Conservation (phyloP, 2,113 vertebrate genomes). For the Forbesichthys agassizii region DNA sequence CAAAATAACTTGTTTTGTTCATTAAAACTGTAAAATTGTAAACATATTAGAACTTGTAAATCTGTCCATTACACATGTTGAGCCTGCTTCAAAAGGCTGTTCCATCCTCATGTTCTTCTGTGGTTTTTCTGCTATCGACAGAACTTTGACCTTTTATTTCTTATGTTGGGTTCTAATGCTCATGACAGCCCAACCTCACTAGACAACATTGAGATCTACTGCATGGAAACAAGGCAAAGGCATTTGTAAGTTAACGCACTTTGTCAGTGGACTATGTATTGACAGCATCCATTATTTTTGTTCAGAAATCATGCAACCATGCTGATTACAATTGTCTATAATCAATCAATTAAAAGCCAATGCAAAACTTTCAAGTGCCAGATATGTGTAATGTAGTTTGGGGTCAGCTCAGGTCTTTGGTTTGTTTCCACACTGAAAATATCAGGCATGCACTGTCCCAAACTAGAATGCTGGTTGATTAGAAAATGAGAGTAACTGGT, state of each 20-base stretch:
- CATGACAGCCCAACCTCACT: neutral
- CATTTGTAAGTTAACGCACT: neutral
- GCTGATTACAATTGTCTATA: too few relatives aligned
- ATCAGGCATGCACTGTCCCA: too few relatives aligned
- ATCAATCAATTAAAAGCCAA: too few relatives aligned
- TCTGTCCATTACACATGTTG: slow-evolving; percentile 54
- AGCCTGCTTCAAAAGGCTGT: slow-evolving; percentile 51
- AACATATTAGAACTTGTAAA: slow-evolving; percentile 64
- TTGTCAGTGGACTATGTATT: too few relatives aligned
- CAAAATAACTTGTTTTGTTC: slow-evolving; percentile 19
- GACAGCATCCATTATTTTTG: too few relatives aligned
- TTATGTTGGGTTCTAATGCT: slow-evolving; percentile 6
- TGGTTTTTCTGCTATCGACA: slow-evolving; percentile 2
- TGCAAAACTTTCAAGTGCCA: too few relatives aligned
- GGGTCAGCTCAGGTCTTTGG: too few relatives aligned
- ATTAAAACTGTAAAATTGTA: slow-evolving; percentile 71
- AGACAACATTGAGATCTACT: neutral
- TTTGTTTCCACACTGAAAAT: too few relatives aligned
- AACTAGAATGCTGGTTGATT: too few relatives aligned
- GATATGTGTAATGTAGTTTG: too few relatives aligned
- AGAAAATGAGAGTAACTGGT: too few relatives aligned
- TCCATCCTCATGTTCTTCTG: slow-evolving; percentile 32
- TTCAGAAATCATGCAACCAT: too few relatives aligned
- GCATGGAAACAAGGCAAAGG: slow-evolving; percentile 1
- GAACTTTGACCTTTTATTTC: slow-evolving; percentile 1